A percentile compares a stretch with the other conserved stretches of the same genome.
These are phyloP conservation scores for Cotesia vestalis DNA, from an alignment of 1,140 invertebrate genomes.

Conservation along the genomic window DNA sequence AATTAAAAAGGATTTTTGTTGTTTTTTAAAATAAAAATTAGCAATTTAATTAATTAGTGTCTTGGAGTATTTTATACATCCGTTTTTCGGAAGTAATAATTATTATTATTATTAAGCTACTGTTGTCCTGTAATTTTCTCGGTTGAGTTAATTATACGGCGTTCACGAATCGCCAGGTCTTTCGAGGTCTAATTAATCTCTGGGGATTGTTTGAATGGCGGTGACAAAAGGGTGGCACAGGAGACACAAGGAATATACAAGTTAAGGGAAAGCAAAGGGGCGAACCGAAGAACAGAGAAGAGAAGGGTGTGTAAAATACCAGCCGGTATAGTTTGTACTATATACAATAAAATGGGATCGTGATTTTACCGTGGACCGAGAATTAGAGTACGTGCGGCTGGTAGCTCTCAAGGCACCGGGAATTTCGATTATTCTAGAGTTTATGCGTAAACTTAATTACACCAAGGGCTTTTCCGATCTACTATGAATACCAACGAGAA, in stretches of 20 bases:
- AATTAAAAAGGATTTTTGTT: neutral
- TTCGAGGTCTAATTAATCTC: slow-evolving; percentile 32
- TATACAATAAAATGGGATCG: neutral
- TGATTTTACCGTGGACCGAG: slow-evolving; percentile 8
- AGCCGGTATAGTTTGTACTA: too few relatives aligned
- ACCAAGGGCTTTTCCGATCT: slow-evolving; percentile 2
- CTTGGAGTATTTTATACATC: neutral
- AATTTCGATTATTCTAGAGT: slow-evolving; percentile 33
- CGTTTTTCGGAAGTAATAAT: neutral
- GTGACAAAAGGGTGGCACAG: slow-evolving; percentile 27
- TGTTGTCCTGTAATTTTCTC: slow-evolving; percentile 10
- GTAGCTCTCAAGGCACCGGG: neutral
- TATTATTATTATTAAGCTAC: neutral
- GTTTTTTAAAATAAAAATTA: neutral
- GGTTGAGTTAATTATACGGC: slow-evolving; percentile 14
- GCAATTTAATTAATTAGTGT: neutral
- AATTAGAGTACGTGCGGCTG: slow-evolving; percentile 1
- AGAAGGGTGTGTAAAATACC: neutral
- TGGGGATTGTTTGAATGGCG: slow-evolving; percentile 31
- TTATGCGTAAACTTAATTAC: slow-evolving; percentile 35
- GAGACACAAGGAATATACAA: neutral
- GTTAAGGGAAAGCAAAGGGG: slow-evolving; percentile 1
- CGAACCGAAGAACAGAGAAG: neutral
- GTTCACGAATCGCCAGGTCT: slow-evolving; percentile 10
- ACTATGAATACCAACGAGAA: slow-evolving; percentile 31